Evolutionary conservation across 2,797 vertebrate genomes (phyloP).

Genomic region (Mionectes olivaceus): DNA sequence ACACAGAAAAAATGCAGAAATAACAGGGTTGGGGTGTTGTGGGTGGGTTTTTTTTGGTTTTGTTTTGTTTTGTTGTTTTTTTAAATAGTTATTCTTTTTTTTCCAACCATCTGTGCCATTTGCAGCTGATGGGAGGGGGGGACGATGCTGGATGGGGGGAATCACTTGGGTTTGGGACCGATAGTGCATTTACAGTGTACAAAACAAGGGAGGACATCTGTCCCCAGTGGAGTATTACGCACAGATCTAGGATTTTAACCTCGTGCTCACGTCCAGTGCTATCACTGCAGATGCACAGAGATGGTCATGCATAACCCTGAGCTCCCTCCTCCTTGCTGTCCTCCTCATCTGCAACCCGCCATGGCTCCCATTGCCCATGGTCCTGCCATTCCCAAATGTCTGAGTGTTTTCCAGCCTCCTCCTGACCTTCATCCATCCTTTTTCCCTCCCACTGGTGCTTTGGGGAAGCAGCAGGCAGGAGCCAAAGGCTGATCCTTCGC

Average conservation of each 20-base stretch:
- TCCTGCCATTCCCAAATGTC: background rate
- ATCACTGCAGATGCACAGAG: background rate
- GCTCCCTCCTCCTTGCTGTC: background rate
- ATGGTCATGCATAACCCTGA: background rate
- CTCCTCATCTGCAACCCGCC: background rate
- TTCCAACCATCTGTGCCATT: slow-evolving; percentile 57
- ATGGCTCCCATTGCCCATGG: background rate
- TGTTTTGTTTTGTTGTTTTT: background rate
- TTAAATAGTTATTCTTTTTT: slow-evolving; percentile 40
- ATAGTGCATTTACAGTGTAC: slow-evolving; percentile 2
- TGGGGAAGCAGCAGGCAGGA: background rate
- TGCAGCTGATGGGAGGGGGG: slow-evolving; percentile 36
- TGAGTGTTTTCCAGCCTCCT: background rate
- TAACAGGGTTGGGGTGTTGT: slow-evolving; percentile 26
- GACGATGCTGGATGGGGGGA: background rate
- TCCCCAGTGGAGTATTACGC: slow-evolving; percentile 34
- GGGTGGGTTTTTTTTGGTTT: no score
- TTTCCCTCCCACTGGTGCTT: background rate
- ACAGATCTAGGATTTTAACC: slow-evolving; percentile 28
- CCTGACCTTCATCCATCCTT: background rate
- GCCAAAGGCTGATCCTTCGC: background rate
- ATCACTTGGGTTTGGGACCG: slow-evolving; percentile 32
- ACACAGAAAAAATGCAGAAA: slow-evolving; percentile 67
- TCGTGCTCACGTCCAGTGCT: background rate
- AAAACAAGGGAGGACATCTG: slow-evolving; percentile 60